phyloP scores from a whole-genome alignment of 1,140 invertebrate species.

The Lepidurus packardi region DNA sequence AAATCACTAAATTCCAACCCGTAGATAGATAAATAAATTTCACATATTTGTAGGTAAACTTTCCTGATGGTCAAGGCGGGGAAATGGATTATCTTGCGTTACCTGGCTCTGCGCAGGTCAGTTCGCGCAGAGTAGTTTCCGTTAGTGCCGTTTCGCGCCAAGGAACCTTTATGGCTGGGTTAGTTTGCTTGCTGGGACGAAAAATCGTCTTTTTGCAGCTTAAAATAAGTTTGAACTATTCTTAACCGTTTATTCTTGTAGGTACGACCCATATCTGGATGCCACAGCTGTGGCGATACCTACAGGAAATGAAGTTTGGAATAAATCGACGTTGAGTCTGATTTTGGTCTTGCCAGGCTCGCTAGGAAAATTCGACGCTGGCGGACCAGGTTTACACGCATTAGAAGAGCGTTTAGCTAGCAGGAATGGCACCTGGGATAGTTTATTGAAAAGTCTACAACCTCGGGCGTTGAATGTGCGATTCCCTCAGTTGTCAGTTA shows the following conservation, averaged over 20 bases:
- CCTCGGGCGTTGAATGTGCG: constrained; percentile 18
- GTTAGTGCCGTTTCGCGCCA: constrained; percentile 24
- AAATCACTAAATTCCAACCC: too few species aligned
- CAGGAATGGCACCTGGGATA: constrained; percentile 24
- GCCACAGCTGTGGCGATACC: constrained; percentile 31
- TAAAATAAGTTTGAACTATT: background rate
- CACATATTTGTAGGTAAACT: constrained; percentile 6
- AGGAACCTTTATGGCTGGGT: constrained; percentile 30
- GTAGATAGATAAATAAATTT: background rate
- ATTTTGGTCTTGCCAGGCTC: constrained; percentile 30
- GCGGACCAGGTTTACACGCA: constrained; percentile 26
- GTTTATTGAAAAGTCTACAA: constrained; percentile 20
- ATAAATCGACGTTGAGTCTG: constrained; percentile 25
- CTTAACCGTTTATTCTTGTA: background rate
- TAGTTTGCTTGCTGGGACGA: background rate
- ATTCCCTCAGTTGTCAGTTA: constrained; percentile 24
- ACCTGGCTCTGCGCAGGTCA: constrained; percentile 23
- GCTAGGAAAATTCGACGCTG: constrained; percentile 30
- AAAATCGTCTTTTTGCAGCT: background rate
- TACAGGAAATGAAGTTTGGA: background rate
- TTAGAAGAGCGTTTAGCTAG: constrained; percentile 29
- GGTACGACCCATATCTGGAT: constrained; percentile 27
- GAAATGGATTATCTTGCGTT: constrained; percentile 28
- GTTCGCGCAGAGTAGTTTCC: constrained; percentile 22
- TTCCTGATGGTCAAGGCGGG: constrained; percentile 8